Evolutionary conservation across 2,797 vertebrate species (phyloP).

Genomic region (Coregonus suidteri): DNA sequence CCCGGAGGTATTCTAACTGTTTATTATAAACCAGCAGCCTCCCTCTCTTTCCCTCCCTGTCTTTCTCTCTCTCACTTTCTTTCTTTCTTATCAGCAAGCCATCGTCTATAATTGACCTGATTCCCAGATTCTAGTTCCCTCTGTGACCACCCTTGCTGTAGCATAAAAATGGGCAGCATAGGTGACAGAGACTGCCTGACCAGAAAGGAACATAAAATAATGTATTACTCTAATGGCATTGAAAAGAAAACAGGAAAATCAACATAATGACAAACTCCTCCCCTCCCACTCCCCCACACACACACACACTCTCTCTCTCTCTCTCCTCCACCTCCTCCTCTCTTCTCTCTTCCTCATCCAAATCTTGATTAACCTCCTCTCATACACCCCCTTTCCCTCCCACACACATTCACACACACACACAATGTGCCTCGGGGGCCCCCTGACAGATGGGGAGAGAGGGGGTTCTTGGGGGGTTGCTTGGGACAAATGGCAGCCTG

Average conservation of each 20-base stretch:
- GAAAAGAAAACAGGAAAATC: slow-evolving; percentile 80
- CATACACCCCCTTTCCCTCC: slow-evolving; percentile 73
- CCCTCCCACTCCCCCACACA: slow-evolving; percentile 71
- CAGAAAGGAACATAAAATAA: slow-evolving; percentile 71
- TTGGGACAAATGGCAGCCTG: slow-evolving; percentile 80
- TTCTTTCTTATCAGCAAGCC: slow-evolving; percentile 74
- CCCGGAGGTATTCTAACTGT: slow-evolving; percentile 52
- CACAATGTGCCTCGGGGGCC: slow-evolving; percentile 80
- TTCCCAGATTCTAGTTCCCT: slow-evolving; percentile 81
- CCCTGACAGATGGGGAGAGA: slow-evolving; percentile 87
- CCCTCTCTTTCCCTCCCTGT: slow-evolving; percentile 35
- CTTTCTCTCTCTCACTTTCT: slow-evolving; percentile 56
- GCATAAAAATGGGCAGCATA: slow-evolving; percentile 82
- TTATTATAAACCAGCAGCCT: slow-evolving; percentile 59
- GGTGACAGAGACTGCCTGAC: slow-evolving; percentile 77
- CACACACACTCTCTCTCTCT: slow-evolving; percentile 77
- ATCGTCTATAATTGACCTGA: slow-evolving; percentile 83
- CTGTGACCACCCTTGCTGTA: slow-evolving; percentile 79
- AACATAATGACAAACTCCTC: slow-evolving; percentile 82
- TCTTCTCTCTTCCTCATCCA: slow-evolving; percentile 67
- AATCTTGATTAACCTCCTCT: slow-evolving; percentile 82
- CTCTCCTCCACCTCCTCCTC: slow-evolving; percentile 58
- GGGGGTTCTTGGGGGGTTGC: slow-evolving; percentile 70
- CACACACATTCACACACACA: slow-evolving; percentile 78
- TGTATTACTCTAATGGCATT: slow-evolving; percentile 79